Percentiles rank a stretch among this genome's conserved stretches.
These are phyloP conservation scores for Conomelus anceps DNA, from an alignment of 2,888 invertebrate genomes.

Conservation along the genomic window DNA sequence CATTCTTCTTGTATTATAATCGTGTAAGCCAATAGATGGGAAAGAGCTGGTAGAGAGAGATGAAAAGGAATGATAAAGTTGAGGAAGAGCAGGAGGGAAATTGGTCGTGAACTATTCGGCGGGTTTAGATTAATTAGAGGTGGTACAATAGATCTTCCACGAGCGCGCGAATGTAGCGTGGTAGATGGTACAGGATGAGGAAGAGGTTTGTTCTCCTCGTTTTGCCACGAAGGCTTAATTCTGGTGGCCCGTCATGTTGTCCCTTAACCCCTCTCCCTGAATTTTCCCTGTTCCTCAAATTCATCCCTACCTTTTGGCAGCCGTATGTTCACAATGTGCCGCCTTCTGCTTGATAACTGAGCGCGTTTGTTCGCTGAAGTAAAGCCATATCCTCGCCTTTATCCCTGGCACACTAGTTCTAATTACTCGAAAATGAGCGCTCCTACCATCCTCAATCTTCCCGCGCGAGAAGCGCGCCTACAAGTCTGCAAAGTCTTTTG, in stretches of 20 bases:
- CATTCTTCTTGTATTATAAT: too few relatives aligned
- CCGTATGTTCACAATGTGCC: neutral
- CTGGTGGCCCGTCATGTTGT: neutral
- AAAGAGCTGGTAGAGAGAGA: neutral
- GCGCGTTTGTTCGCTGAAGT: neutral
- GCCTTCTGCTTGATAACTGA: neutral
- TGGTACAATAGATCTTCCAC: neutral
- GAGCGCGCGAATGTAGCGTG: neutral
- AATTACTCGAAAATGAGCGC: neutral
- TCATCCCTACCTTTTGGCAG: neutral
- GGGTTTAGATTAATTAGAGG: neutral
- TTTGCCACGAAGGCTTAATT: neutral
- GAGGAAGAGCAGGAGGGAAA: neutral
- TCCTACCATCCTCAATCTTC: neutral
- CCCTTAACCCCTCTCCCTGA: neutral
- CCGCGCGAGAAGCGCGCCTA: neutral
- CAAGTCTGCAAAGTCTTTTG: neutral
- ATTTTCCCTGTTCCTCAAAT: neutral
- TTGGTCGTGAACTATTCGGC: neutral
- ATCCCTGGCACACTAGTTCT: neutral
- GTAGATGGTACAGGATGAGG: neutral
- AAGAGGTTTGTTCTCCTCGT: neutral
- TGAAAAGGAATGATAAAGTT: neutral
- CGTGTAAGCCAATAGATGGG: too few relatives aligned
- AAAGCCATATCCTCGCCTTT: neutral